Evolutionary conservation across 1,140 invertebrate species (phyloP), one percentile per base, ranked within the genome.

Genomic region (Formica exsecta): DNA sequence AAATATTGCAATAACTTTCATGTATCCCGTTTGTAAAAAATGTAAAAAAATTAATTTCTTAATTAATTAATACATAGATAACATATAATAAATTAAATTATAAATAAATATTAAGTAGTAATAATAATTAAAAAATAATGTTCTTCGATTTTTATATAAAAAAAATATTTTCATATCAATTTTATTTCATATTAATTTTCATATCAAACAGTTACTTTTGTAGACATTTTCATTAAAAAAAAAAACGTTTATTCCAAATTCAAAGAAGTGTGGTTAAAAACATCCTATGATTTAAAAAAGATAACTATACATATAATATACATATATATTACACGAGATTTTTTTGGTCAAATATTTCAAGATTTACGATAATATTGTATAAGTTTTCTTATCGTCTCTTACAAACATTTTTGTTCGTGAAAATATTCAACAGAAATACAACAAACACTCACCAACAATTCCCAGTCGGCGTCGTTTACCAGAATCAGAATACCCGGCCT

Each of bases 381-480:
- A 29, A 3, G 25, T 41, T 48, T 77, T 32, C 38, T 48, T 29
- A 36, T 77, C 25, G 48, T 51, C 13, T 44, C 11, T 51, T 7
- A 36, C 32, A 48, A 36, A 51, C 29, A 65, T 51, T 3, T 3
- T 19, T 65, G 6, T 13, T 22, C 9, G 22, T 36, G 3, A n/a
- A 19, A 16, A 70, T 25, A 62, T 22, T 9, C 25, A 9, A 61
- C 3, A 54, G 8, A 59, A 19, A 25, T 0, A 6, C 13, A 61
- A 59, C 22, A 13, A n/a, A 75, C 54, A 94, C 95, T 96, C 96
- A 98, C 97, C 92, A 97, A 93, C 36, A 99, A 94, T 95, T 99
- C 98, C 98, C 98, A 99, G 93, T 99, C 98, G 0, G 97, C 96
- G 90, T 99, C 98, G 93, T 99, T 99, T 8, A 99, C 96, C 3